Evolutionary conservation across 30 jellyfish, hydroid and myxozoan genomes (phyloP).

Genomic region (Chrysaora quinquecirrha): DNA sequence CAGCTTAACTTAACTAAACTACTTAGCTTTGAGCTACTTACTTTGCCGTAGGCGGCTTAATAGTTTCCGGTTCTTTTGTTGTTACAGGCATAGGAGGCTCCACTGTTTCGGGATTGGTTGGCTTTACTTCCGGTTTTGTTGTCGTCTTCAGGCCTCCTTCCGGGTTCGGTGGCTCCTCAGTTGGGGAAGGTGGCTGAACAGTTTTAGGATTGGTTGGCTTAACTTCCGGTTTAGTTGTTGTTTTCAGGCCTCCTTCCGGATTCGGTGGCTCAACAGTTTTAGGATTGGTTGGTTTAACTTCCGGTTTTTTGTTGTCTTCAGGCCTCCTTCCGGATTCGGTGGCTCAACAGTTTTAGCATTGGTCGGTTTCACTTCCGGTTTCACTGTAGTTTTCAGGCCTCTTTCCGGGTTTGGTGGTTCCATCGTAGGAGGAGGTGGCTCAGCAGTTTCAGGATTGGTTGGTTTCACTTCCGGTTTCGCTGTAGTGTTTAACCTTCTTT

Average conservation of each 20-base stretch:
- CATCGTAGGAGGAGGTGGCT: not conserved
- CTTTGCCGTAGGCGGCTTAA: not conserved
- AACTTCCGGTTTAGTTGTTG: not conserved
- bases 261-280: not conserved
- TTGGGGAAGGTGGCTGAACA: no score
- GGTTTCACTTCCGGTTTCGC: not conserved
- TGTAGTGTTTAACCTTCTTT: not conserved
- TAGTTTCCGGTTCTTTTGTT: not conserved
- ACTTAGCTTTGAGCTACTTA: no score
- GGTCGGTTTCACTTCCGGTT: not conserved
- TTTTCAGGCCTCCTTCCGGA: no score
- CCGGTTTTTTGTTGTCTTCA: no score
- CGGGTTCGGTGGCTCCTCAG: not conserved
- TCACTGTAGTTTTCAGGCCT: no score
- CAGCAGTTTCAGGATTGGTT: not conserved
- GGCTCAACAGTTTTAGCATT: not conserved
- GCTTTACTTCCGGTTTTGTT: not conserved
- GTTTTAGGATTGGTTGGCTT: not conserved
- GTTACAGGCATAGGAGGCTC: not conserved
- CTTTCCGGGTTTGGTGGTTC: no score
- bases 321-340: not conserved
- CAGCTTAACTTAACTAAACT: no score
- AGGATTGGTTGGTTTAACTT: not conserved
- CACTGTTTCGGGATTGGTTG: not conserved
- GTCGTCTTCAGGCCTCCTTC: not conserved